Base-by-base conservation (phyloP, 2,113 vertebrate species). In the Arizona elegans region DNA sequence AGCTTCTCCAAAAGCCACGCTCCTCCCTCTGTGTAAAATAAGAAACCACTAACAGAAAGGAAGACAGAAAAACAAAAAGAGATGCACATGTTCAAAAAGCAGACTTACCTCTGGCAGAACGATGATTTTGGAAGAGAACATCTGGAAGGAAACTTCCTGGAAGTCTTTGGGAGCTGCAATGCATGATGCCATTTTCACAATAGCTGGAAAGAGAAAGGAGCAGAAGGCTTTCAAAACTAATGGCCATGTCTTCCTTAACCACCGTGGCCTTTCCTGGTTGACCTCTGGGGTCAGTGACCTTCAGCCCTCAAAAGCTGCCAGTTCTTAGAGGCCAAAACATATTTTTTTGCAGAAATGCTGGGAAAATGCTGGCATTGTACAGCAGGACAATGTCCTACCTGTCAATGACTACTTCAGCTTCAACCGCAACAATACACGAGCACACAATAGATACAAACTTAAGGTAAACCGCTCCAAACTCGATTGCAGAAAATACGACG, bases 141-240 rank as follows among this genome's bases (percentile, higher is more conserved):
- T 97, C 97, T 13, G 97, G 95, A 75, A 98, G 89, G 95, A 97
- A 96, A 91, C 93, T 95, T 55, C 98, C 97, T 0, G 97, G 96
- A 93, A 58, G 59, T 92, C 96, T 96, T 1, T 95, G 97, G 1
- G 95, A 95, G 90, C 96, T 98, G 88, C 98, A 99, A 93, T 96
- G 98, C 98, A 99, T 99, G 92, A 97, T 95, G 33, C 98, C 98
- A 0, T 98, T 96, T 95, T 98, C 98, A 90, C 98, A 99, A 96
- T 98, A 98, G 96, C 98, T 99, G 94, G 50, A 24, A 94, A 26
- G n/a, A 26, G 17, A 23, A 53, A 3, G 15, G 9, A 47, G 38
- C 38, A 26, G 5, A 5, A 6, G 24, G 6, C 3, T 52, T 90
- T 17, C 2, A 13, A 7, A 38, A 88, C 19, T 33, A 23, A 55